Percentiles rank a stretch among this genome's conserved stretches.
phyloP scores from a whole-genome alignment of 2,888 invertebrate genomes.

The Erebia ligea region DNA sequence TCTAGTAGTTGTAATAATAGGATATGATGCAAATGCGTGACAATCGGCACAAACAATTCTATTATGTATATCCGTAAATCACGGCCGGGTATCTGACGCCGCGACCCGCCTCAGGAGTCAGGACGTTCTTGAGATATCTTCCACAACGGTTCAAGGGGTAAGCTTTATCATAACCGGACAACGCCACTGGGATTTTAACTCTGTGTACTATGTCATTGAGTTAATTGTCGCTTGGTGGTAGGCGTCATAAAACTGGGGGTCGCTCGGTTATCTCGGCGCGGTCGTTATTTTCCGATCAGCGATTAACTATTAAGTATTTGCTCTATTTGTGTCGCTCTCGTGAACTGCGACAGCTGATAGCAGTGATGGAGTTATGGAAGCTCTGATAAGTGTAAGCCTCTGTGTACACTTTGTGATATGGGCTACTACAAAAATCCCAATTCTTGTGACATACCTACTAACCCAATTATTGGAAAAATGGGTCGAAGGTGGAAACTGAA shows the following conservation, averaged over 20 bases:
- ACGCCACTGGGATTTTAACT: conserved; percentile 6
- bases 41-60: conserved; percentile 24
- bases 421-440: not conserved
- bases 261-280: conserved; percentile 57
- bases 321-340: conserved; percentile 37
- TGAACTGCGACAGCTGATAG: conserved; percentile 18
- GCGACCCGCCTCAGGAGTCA: conserved; percentile 25
- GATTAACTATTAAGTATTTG: conserved; percentile 54
- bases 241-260: conserved; percentile 43
- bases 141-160: conserved; percentile 54
- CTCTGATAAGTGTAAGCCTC: conserved; percentile 9
- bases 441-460: not conserved
- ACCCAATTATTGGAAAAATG: not conserved
- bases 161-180: conserved; percentile 49
- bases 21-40: not conserved
- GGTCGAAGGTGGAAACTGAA: too few relatives aligned
- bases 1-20: not conserved
- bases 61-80: conserved; percentile 26
- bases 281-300: conserved; percentile 74
- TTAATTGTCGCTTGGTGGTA: conserved; percentile 31
- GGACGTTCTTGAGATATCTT: conserved; percentile 34
- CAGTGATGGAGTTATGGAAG: conserved; percentile 24
- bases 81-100: conserved; percentile 13
- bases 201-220: not conserved
- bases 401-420: not conserved